Evolutionary conservation across 2,888 invertebrate species (phyloP).

Genomic region (Physocephala rufipes): DNA sequence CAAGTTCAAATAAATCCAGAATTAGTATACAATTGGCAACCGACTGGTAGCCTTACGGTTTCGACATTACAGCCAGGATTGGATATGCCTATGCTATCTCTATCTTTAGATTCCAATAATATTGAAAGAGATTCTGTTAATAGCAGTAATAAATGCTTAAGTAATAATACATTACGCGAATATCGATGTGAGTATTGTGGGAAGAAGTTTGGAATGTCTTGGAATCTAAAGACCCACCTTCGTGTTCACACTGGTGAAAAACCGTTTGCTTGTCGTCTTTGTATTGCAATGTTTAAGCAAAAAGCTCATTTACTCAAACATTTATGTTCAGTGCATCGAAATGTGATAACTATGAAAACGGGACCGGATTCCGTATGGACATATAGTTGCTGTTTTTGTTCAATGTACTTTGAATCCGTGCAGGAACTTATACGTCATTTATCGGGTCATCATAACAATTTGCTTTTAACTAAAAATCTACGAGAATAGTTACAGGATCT

Average conservation of each 20-base stretch:
- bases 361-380: slow-evolving; percentile 80
- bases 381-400: slow-evolving; percentile 89
- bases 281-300: slow-evolving; percentile 92
- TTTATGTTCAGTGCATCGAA: slow-evolving; percentile 87
- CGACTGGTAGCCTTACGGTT: slow-evolving; percentile 56
- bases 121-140: slow-evolving; percentile 34
- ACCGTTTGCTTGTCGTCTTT: slow-evolving; percentile 87
- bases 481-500: slow-evolving; percentile 70
- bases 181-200: slow-evolving; percentile 90
- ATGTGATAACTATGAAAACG: slow-evolving; percentile 75
- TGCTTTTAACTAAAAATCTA: slow-evolving; percentile 86
- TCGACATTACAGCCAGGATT: slow-evolving; percentile 57
- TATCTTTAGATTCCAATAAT: slow-evolving; percentile 52
- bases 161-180: slow-evolving; percentile 75
- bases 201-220: slow-evolving; percentile 91
- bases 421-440: slow-evolving; percentile 87
- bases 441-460: slow-evolving; percentile 88
- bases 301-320: slow-evolving; percentile 89
- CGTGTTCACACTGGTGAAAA: slow-evolving; percentile 90
- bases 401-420: slow-evolving; percentile 83
- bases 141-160: slow-evolving; percentile 45
- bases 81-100: slow-evolving; percentile 55
- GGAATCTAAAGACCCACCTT: slow-evolving; percentile 90
- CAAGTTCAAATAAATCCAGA: slow-evolving; percentile 67
- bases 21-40: slow-evolving; percentile 66